Percentiles rank a stretch among this genome's conserved stretches.
Evolutionary conservation across 2,113 vertebrate genomes (phyloP).

Genomic region (Rhinichthys klamathensis): DNA sequence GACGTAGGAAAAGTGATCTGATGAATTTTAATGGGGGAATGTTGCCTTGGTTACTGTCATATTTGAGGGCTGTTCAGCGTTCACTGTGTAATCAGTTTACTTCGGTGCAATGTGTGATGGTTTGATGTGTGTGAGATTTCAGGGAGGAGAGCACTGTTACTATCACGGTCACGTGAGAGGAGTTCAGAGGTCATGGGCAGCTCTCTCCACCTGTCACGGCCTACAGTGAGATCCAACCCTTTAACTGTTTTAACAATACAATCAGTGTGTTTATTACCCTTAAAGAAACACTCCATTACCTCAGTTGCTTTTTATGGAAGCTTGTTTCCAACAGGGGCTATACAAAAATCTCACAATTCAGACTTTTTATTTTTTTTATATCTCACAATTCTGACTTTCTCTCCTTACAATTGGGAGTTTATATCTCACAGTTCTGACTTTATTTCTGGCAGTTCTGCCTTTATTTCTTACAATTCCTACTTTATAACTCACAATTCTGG

Average conservation of each 20-base stretch:
- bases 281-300: not conserved
- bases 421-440: too few relatives aligned
- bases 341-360: too few relatives aligned
- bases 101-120: slow-evolving; percentile 33
- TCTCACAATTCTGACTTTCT: too few relatives aligned
- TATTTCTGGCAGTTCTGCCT: too few relatives aligned
- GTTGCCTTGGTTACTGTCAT: slow-evolving; percentile 45
- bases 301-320: not conserved
- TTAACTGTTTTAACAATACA: not conserved
- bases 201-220: slow-evolving; percentile 85
- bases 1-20: slow-evolving; percentile 5
- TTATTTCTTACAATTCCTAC: too few relatives aligned
- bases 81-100: not conserved
- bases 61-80: not conserved
- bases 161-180: slow-evolving; percentile 90
- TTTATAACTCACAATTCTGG: too few relatives aligned
- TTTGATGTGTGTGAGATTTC: slow-evolving; percentile 50
- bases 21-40: slow-evolving; percentile 47
- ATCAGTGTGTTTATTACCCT: too few relatives aligned
- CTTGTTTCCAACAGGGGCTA: too few relatives aligned
- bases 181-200: slow-evolving; percentile 80
- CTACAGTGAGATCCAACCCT: slow-evolving; percentile 66
- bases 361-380: too few relatives aligned
- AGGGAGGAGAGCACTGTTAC: slow-evolving; percentile 96
- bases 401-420: too few relatives aligned